Evolutionary conservation across 2,888 invertebrate species (phyloP), one percentile per base, ranked within the genome.

Genomic region (Andrena praecox): DNA sequence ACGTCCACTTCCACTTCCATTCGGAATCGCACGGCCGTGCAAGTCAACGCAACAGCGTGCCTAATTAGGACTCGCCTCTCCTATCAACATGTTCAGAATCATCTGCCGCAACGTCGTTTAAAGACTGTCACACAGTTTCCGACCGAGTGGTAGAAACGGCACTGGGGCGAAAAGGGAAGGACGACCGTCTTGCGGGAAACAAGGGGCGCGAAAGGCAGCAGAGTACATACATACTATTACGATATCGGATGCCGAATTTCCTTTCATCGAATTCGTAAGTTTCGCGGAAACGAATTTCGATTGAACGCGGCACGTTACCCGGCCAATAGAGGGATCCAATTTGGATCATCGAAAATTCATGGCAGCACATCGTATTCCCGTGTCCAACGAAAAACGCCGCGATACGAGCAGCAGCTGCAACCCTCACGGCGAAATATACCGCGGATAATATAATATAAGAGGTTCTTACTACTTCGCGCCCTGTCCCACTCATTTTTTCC

Each of bases 301-400:
- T 85, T 72, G 82, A 75, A 81, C 33, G 8, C 73, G 66, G 31
- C n/a, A 69, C 67, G 70, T 56, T 74, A 24, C 48, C 60, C 73
- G 72, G 73, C 87, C 90, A 87, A 89, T 90, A 85, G 89, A 82
- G 85, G 89, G 90, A 91, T 91, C 88, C 91, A 91, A 91, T 91
- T 91, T 91, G 91, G 91, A 91, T 91, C 90, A 91, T 91, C 90
- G 91, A 91, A 90, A 91, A 91, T 91, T 91, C 91, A 91, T 90
- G 89, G 89, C 76, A 82, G 77, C 89, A 80, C 86, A 86, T 88
- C 73, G 82, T 74, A 79, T 82, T 84, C 84, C 85, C 74, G 78
- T 82, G 85, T 85, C 85, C 89, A 71, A 84, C 82, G 86, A 80
- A 85, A 87, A 87, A 87, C 82, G 80, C 42, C 64, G 24, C 66